Evolutionary conservation across 2,113 vertebrate species (phyloP).

Genomic region (Campylomormyrus tamandua): DNA sequence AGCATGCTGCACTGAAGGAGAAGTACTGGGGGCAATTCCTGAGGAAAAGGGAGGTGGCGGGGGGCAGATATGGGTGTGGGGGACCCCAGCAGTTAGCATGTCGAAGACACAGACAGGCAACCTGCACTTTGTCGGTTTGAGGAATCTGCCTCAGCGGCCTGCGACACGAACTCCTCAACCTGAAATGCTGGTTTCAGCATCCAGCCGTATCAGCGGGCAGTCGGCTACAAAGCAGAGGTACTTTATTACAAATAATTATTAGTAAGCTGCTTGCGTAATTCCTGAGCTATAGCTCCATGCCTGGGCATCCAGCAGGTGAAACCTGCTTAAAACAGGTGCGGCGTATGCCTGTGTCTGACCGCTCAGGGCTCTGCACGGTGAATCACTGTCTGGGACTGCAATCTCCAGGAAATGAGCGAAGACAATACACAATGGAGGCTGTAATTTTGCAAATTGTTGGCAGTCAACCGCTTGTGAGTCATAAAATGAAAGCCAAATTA

Average conservation of each 20-base stretch:
- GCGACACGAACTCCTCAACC: not conserved
- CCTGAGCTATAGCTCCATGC: not conserved
- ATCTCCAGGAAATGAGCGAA: slow-evolving; percentile 14
- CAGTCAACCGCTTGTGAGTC: slow-evolving; percentile 39
- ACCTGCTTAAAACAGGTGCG: slow-evolving; percentile 2
- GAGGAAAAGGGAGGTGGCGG: not conserved
- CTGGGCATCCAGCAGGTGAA: slow-evolving; percentile 22
- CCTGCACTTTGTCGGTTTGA: not conserved
- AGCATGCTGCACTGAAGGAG: not conserved
- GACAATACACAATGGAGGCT: slow-evolving; percentile 39
- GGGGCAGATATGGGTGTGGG: not conserved
- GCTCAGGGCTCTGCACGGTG: slow-evolving; percentile 26
- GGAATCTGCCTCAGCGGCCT: not conserved
- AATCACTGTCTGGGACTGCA: slow-evolving; percentile 41
- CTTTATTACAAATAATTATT: not conserved
- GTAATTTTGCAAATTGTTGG: slow-evolving; percentile 33
- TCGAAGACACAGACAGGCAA: not conserved
- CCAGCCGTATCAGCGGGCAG: not conserved
- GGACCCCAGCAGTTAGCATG: not conserved
- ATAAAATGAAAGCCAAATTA: slow-evolving; percentile 29
- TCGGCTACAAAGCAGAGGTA: not conserved
- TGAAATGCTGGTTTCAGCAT: not conserved
- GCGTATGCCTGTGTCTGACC: not conserved
- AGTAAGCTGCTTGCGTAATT: not conserved
- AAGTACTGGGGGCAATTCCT: not conserved